A percentile compares a stretch with the other conserved stretches of the same genome.
Evolutionary conservation across 2,888 invertebrate genomes (phyloP).

Genomic region (Entomobrya proxima): DNA sequence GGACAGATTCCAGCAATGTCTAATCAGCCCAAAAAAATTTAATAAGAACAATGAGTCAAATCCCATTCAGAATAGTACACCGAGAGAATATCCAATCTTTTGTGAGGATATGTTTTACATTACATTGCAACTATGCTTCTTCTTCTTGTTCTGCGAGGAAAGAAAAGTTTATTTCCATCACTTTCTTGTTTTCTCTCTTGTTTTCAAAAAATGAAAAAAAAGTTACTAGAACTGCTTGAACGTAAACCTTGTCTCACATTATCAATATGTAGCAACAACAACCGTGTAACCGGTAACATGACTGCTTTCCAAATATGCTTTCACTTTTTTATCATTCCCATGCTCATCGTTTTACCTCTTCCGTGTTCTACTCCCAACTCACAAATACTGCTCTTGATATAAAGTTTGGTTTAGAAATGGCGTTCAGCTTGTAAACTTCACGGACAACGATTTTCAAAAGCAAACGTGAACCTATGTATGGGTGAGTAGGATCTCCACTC

Average conservation of each 20-base stretch:
- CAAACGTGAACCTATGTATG: too few relatives aligned
- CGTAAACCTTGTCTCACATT: slow-evolving; percentile 44
- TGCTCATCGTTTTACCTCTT: slow-evolving; percentile 34
- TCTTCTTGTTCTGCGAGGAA: neutral
- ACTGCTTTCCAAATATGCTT: too few relatives aligned
- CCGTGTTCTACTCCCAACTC: too few relatives aligned
- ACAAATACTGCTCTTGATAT: too few relatives aligned
- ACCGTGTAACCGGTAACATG: neutral
- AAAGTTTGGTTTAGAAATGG: too few relatives aligned
- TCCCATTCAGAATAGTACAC: too few relatives aligned
- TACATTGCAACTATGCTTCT: slow-evolving; percentile 25
- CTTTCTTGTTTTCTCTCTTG: neutral
- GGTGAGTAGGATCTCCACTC: too few relatives aligned
- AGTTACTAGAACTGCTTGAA: slow-evolving; percentile 43
- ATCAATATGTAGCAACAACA: neutral
- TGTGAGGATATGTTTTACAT: slow-evolving; percentile 37
- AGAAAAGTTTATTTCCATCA: slow-evolving; percentile 43
- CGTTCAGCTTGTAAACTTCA: too few relatives aligned
- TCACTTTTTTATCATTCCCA: slow-evolving; percentile 56
- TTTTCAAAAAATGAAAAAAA: neutral
- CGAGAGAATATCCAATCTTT: slow-evolving; percentile 17
- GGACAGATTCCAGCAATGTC: slow-evolving; percentile 97
- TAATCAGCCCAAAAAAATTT: slow-evolving; percentile 77
- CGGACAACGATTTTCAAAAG: too few relatives aligned
- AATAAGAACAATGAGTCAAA: slow-evolving; percentile 46